Evolutionary conservation across 2,113 vertebrate genomes (phyloP).

Genomic region (Amazona vittata): DNA sequence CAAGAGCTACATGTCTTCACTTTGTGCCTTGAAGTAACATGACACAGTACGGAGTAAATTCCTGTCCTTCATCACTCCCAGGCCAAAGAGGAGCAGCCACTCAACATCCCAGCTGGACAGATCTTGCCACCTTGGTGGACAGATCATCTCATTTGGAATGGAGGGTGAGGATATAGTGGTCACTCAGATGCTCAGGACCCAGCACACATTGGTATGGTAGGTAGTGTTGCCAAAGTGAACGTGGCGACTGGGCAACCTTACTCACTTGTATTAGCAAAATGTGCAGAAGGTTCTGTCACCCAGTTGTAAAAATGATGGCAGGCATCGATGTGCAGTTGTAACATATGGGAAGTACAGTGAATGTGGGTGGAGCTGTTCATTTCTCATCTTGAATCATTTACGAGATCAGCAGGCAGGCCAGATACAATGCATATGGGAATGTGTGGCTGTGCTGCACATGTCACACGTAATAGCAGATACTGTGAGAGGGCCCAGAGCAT

Average conservation of each 20-base stretch:
- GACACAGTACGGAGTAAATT: background rate
- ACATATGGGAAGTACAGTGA: slow-evolving; percentile 73
- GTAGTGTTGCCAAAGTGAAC: background rate
- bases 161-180: background rate
- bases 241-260: background rate
- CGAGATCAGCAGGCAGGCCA: slow-evolving; percentile 71
- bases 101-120: background rate
- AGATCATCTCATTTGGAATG: background rate
- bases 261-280: slow-evolving; percentile 52
- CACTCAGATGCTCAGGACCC: background rate
- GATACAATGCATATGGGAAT: slow-evolving; percentile 73
- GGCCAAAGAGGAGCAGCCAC: background rate
- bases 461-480: slow-evolving; percentile 67
- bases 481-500: slow-evolving; percentile 62
- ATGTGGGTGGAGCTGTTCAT: slow-evolving; percentile 72
- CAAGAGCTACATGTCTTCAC: background rate
- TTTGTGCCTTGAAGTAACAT: background rate
- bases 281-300: slow-evolving; percentile 72
- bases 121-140: background rate
- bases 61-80: background rate
- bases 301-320: slow-evolving; percentile 73
- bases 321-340: slow-evolving; percentile 69
- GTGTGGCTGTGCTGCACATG: slow-evolving; percentile 72
- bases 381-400: slow-evolving; percentile 73
- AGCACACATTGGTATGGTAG: background rate